These are phyloP conservation scores for Perognathus longimembris DNA, from an alignment of 2,113 vertebrate species.

Conservation along the genomic window DNA sequence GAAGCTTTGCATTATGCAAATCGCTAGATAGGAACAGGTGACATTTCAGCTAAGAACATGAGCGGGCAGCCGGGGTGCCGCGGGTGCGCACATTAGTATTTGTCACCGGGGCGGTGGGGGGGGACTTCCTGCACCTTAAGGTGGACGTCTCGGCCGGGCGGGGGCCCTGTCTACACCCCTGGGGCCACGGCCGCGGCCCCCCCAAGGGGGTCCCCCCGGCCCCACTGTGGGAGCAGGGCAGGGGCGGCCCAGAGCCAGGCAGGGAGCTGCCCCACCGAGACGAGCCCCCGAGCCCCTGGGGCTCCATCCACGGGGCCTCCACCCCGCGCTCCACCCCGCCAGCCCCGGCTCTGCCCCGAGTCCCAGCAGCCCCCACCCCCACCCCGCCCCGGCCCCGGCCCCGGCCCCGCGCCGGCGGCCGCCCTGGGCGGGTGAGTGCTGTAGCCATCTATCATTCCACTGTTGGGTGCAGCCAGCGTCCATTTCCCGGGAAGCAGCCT, in stretches of 20 bases:
- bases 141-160: slow-evolving; percentile 86
- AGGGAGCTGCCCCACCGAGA: not conserved
- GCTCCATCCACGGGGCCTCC: no score
- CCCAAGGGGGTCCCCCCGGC: no score
- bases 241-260: not conserved
- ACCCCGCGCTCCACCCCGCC: no score
- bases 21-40: slow-evolving; percentile 99
- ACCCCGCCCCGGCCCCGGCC: not conserved
- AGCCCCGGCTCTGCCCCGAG: no score
- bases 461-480: slow-evolving; percentile 56
- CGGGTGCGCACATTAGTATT: slow-evolving; percentile 99
- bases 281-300: no score
- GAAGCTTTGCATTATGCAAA: slow-evolving; percentile 99
- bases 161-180: no score
- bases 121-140: slow-evolving; percentile 90
- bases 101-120: slow-evolving; percentile 93
- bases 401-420: not conserved
- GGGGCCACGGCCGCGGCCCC: no score
- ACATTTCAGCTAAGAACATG: slow-evolving; percentile 99
- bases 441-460: slow-evolving; percentile 50
- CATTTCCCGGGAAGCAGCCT: slow-evolving; percentile 67
- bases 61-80: slow-evolving; percentile 90
- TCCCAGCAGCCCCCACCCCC: no score
- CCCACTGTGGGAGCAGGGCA: no score
- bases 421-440: not conserved